Evolutionary conservation across 2,888 invertebrate genomes (phyloP).

Genomic region (Capitulum mitella): DNA sequence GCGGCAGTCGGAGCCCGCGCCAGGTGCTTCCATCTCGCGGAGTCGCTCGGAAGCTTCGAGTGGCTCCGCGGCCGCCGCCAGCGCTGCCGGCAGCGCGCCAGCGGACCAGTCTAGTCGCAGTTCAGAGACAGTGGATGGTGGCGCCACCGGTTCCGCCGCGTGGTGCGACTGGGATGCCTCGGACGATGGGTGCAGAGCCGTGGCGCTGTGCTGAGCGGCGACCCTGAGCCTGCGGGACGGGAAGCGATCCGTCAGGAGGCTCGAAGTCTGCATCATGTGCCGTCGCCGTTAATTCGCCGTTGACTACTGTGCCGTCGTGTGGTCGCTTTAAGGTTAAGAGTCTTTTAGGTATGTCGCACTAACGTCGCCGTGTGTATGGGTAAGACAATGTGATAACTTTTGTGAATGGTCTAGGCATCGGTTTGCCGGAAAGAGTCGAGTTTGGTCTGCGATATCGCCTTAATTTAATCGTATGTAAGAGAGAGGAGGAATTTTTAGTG

Average conservation of each 20-base stretch:
- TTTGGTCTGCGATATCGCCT: background rate
- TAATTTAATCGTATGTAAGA: conserved; percentile 4
- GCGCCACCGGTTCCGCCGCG: background rate
- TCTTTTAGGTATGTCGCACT: background rate
- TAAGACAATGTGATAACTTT: background rate
- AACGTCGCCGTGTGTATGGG: background rate
- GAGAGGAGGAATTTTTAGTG: background rate
- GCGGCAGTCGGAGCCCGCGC: background rate
- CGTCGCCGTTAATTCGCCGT: background rate
- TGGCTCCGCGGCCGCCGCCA: background rate
- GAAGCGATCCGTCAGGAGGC: too few species aligned
- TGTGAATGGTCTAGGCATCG: background rate
- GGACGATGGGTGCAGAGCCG: background rate
- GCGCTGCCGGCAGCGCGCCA: background rate
- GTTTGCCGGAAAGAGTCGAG: background rate
- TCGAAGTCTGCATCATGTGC: too few species aligned
- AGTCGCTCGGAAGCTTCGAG: background rate
- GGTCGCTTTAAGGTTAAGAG: background rate
- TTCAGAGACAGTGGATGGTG: background rate
- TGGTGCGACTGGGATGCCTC: background rate
- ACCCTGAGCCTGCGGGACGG: too few species aligned
- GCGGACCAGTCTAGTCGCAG: background rate
- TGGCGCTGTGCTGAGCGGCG: background rate
- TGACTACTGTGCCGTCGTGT: background rate
- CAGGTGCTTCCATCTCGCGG: background rate